A percentile compares a stretch with the other conserved stretches of the same genome.
Evolutionary conservation across 2,113 vertebrate genomes (phyloP).

Genomic region (Phrynosoma blainvillii): DNA sequence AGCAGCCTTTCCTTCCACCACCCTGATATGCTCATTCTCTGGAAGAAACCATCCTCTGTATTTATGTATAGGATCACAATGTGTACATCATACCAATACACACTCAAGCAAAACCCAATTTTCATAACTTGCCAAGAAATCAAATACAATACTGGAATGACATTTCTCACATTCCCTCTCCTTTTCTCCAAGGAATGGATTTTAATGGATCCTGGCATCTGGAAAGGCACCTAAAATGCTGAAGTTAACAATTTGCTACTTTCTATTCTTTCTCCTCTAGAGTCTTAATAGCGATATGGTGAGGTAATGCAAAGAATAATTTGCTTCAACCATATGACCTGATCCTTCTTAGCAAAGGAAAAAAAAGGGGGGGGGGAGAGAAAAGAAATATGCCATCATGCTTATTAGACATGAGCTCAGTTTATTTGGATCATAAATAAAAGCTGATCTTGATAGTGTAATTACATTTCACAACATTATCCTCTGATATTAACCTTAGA

Average conservation of each 20-base stretch:
- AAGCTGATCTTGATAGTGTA: constrained; percentile 66
- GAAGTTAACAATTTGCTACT: constrained; percentile 68
- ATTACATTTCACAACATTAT: constrained; percentile 70
- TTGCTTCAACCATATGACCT: constrained; percentile 27
- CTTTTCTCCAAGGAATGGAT: constrained; percentile 30
- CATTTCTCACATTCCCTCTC: neutral
- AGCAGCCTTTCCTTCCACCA: neutral
- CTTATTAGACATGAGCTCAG: constrained; percentile 57
- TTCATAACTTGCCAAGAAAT: constrained; percentile 44
- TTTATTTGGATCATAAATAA: constrained; percentile 72
- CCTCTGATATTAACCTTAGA: constrained; percentile 66
- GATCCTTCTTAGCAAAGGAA: constrained; percentile 20
- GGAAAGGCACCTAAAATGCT: constrained; percentile 61
- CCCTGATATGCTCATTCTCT: neutral
- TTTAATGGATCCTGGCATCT: constrained; percentile 66
- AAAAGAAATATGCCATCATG: constrained; percentile 16
- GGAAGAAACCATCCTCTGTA: neutral
- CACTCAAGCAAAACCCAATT: constrained; percentile 39
- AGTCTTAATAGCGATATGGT: constrained; percentile 47
- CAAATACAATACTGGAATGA: constrained; percentile 29
- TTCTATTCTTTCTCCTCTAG: constrained; percentile 57
- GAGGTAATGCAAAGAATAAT: constrained; percentile 47
- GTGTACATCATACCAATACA: constrained; percentile 5
- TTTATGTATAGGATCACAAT: neutral
- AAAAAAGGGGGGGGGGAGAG: neutral